Conservation (phyloP, 2,797 vertebrate species). For the Smutsia temminckii region DNA sequence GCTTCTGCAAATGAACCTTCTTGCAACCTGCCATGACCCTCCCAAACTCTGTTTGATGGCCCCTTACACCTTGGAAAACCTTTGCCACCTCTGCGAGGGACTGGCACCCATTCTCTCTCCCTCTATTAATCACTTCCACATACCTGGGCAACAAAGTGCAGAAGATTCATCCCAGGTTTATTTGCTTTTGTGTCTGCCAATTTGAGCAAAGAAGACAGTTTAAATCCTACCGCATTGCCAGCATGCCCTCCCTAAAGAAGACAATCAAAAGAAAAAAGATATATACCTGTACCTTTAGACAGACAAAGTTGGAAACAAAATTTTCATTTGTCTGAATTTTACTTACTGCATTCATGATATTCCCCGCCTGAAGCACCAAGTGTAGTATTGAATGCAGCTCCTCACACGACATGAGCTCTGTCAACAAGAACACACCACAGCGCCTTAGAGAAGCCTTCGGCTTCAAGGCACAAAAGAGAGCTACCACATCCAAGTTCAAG, state of each 20-base stretch:
- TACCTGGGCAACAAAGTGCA: slow-evolving; percentile 98
- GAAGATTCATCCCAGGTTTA: slow-evolving; percentile 98
- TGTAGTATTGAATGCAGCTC: slow-evolving; percentile 96
- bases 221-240: slow-evolving; percentile 98
- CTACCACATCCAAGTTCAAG: neutral
- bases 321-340: neutral
- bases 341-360: slow-evolving; percentile 99
- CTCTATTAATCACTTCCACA: slow-evolving; percentile 66
- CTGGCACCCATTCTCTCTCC: neutral
- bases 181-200: slow-evolving; percentile 98
- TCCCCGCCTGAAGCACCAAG: slow-evolving; percentile 97
- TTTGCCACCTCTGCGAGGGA: fast-evolving
- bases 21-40: neutral
- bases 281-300: neutral
- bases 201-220: slow-evolving; percentile 96
- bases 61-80: neutral
- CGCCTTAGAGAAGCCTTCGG: neutral
- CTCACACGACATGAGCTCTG: slow-evolving; percentile 96
- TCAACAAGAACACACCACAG: slow-evolving; percentile 64
- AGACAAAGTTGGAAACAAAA: slow-evolving; percentile 24
- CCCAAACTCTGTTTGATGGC: neutral
- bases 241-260: slow-evolving; percentile 94
- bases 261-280: slow-evolving; percentile 60
- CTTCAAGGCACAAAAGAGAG: too few species aligned
- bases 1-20: neutral